Base-by-base conservation (phyloP, 1,140 invertebrate species). In the Trachelipus rathkii region DNA sequence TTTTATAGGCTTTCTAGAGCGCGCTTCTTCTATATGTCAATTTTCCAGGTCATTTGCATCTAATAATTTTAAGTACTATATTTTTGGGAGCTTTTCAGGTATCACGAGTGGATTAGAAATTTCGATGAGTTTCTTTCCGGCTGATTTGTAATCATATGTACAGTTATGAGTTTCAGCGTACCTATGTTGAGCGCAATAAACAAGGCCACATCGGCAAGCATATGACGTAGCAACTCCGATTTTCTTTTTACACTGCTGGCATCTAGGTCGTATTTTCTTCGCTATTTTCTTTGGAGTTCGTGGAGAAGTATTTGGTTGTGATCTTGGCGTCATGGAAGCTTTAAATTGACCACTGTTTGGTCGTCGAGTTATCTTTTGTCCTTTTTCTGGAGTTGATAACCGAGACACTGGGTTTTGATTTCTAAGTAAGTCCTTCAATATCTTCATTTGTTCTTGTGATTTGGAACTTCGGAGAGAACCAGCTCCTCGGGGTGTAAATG, bases 81-180 rank as follows among this genome's bases (percentile, higher is more conserved):
- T 92, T 86, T 92, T 91, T 79, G 90, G 90, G 83, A 92, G 86
- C 85, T 92, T 92, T 75, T 90, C 89, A 77, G 90, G 90, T 81
- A 85, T 87, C 77, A 92, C 88, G 43, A 89, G 85, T 74, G 92
- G 91, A 86, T 92, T 91, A 81, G 87, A 88, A 78, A 89, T 87
- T 81, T 89, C 87, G 68, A 91, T 82, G 21, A 89, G 82, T 82
- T 88, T 88, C 76, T 88, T 86, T 53, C 91, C 91, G 82, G 90
- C 89, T 45, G 88, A 88, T 85, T 92, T 93, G 85, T 92, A 94
- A 86, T 94, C 92, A 85, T 89, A 92, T 5, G 88, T 87, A 85
- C 92, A 94, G 78, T 88, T 87, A 85, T 94, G 92, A 33, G 89
- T 87, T 86, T 93, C 92, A 10, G 91, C 89, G 86, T 93, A 92